These are phyloP conservation scores for Miltochrista miniata DNA, from an alignment of 2,888 invertebrate species.

Conservation along the genomic window DNA sequence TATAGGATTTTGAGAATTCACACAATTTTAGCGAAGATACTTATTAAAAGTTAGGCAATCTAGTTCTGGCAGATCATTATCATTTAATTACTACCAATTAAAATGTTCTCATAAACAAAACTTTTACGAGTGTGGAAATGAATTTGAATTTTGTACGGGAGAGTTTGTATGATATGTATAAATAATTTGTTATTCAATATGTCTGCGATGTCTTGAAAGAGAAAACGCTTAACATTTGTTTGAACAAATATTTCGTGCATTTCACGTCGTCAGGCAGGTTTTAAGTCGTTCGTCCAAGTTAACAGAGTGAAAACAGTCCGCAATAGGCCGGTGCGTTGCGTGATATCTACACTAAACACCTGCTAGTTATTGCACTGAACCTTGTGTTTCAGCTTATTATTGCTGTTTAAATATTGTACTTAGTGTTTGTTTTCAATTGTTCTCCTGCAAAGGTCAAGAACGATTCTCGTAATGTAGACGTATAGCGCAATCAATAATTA, in stretches of 20 bases:
- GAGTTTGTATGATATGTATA: slow-evolving; percentile 11
- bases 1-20: slow-evolving; percentile 7
- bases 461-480: slow-evolving; percentile 39
- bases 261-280: slow-evolving; percentile 65
- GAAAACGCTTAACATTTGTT: slow-evolving; percentile 67
- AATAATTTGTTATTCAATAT: slow-evolving; percentile 44
- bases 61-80: neutral
- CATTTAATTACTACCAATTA: neutral
- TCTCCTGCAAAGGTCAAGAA: slow-evolving; percentile 66
- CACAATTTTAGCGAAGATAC: too few species aligned
- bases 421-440: slow-evolving; percentile 55
- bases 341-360: slow-evolving; percentile 67
- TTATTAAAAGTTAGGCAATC: slow-evolving; percentile 6
- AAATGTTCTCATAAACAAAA: too few species aligned
- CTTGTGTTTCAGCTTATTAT: slow-evolving; percentile 59
- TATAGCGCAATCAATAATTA: slow-evolving; percentile 42
- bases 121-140: neutral
- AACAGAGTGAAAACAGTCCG: slow-evolving; percentile 68
- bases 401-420: slow-evolving; percentile 47
- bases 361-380: slow-evolving; percentile 58
- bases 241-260: slow-evolving; percentile 72
- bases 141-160: slow-evolving; percentile 1
- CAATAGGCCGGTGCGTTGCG: slow-evolving; percentile 57
- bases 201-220: slow-evolving; percentile 53
- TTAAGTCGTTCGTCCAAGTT: slow-evolving; percentile 58